Evolutionary conservation across 2,797 vertebrate species (phyloP), one percentile per base, ranked within the genome.

Genomic region (Bovichtus diacanthus): DNA sequence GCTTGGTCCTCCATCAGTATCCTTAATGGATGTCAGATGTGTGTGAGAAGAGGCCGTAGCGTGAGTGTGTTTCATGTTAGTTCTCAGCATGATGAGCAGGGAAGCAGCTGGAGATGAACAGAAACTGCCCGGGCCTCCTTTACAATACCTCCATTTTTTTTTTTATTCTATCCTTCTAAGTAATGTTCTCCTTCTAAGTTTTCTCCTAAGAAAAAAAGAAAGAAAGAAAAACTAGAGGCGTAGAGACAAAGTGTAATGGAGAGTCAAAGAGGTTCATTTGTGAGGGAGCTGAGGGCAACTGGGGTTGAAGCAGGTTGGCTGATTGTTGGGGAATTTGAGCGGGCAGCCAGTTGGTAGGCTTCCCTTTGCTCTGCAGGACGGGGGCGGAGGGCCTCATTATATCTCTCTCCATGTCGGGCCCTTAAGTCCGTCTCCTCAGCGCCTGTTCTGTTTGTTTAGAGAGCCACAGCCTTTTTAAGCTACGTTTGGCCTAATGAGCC

Each of bases 11-110:
- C 86, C 89, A 88, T 90, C 90, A 71, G 75, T 83, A 89, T 92
- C 82, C 81, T 82, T 95, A 96, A 96, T 96, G 93, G 91, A 93
- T 93, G 93, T 94, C 95, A 96, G 94, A 95, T 95, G 94, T 95
- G 86, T 88, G 87, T 84, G 92, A 93, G 85, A 93, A 89, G 90
- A 93, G 93, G 89, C 83, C 78, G 80, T 93, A 93, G 94, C 92
- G 92, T 94, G 94, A 94, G 94, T 92, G 93, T 94, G 94, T 95
- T 95, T 95, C 92, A 94, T 93, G 95, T 94, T 95, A 94, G 92
- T 88, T 93, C 92, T 83, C 94, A 93, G 94, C 92, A 70, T 92
- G 94, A 94, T 94, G 93, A 95, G 93, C 94, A 93, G 85, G 76
- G 92, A 86, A 94, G 92, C 94, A 95, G 95, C 94, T 95, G 94